Base-by-base conservation (phyloP, 2,113 vertebrate genomes). In the Sylvietta virens region DNA sequence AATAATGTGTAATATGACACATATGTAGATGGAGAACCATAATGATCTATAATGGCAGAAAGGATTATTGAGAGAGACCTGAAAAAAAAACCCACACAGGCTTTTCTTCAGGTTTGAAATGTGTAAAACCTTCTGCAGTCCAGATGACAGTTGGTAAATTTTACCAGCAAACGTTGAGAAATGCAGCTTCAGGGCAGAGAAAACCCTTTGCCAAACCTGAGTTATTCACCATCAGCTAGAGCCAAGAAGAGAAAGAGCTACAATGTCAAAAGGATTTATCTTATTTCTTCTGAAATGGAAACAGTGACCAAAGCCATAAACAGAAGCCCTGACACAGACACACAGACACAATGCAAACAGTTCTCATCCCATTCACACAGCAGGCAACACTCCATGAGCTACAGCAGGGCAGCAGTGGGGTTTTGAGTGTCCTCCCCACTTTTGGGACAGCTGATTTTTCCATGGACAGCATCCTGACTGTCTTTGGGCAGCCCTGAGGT, bases 281-380 rank as follows among this genome's bases (percentile, higher is more conserved):
- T 83, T 60, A 31, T 78, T 95, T 86, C 64, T 95, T 83, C 94
- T 95, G 86, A 97, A 94, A 96, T 95, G 95, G 95, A 95, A 96
- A 93, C 39, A 95, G 69, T 93, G 95, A 88, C 28, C 0, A 0
- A 66, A 67, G 51, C 23, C 77, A 83, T 82, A 87, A 93, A 95
- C 92, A 93, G 85, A n/a, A 94, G n/a, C 30, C 57, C 79, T 82
- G 70, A 80, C 70, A 87, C 53, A 69, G 93, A 33, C 53, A 54
- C 48, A 13, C 26, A 65, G 53, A n/a, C 66, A 61, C 48, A 87
- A 87, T 1, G 81, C 67, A 83, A 71, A 54, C 4, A 7, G 37
- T 8, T 83, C 66, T 48, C 0, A 2, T 80, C 65, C 85, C 79
- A 61, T 86, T 97, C 90, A 88, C 85, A 80, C 21, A 74, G 57